Evolutionary conservation across 2,888 invertebrate species (phyloP).

Genomic region (Drosophila imparisetae): DNA sequence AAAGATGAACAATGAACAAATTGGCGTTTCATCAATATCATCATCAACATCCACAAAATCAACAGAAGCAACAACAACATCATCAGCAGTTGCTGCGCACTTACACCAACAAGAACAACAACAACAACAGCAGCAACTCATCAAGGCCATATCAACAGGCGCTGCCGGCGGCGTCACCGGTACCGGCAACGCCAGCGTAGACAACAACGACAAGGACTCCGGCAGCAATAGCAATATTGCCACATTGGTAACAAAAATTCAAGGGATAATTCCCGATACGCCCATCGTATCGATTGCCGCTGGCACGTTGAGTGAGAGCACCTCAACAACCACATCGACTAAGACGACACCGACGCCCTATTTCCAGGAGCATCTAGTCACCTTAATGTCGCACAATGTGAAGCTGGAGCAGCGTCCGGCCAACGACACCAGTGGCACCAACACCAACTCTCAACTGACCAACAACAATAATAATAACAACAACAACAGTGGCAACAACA

Average conservation of each 20-base stretch:
- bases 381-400: constrained; percentile 67
- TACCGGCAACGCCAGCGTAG: constrained; percentile 15
- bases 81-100: constrained; percentile 4
- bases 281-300: constrained; percentile 83
- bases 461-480: constrained; percentile 42
- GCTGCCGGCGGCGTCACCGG: constrained; percentile 43
- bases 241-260: constrained; percentile 62
- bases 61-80: constrained; percentile 24
- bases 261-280: constrained; percentile 79
- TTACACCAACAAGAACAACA: constrained; percentile 31
- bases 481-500: constrained; percentile 2
- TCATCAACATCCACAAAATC: constrained; percentile 51
- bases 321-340: constrained; percentile 82
- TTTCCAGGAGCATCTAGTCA: constrained; percentile 61
- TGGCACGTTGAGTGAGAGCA: constrained; percentile 80
- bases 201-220: constrained; percentile 4
- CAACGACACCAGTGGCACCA: constrained; percentile 23
- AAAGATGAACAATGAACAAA: constrained; percentile 82
- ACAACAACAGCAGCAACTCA: constrained; percentile 46
- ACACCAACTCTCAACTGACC: constrained; percentile 17
- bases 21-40: constrained; percentile 64
- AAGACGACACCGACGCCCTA: constrained; percentile 81
- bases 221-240: constrained; percentile 35
- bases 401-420: constrained; percentile 44
- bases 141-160: constrained; percentile 65